Conservation (phyloP, 2,797 vertebrate species). For the Crocidura indochinensis region DNA sequence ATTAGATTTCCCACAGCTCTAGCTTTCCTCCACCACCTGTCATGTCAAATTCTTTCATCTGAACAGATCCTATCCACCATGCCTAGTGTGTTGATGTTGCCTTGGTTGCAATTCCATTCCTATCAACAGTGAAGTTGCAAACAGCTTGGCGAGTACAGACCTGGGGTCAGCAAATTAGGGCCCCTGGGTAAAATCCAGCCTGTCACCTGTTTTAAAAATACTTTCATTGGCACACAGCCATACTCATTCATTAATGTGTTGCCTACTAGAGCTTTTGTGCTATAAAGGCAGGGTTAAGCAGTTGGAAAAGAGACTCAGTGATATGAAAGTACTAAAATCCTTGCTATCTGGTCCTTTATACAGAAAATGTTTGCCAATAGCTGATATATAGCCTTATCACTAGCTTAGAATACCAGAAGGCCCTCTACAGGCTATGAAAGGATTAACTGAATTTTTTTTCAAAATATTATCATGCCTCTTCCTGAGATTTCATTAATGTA, state of each 20-base stretch:
- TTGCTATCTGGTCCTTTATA: slow-evolving; percentile 52
- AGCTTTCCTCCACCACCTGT: slow-evolving; percentile 80
- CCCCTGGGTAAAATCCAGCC: slow-evolving; percentile 42
- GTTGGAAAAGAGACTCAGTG: slow-evolving; percentile 35
- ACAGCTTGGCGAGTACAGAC: slow-evolving; percentile 23
- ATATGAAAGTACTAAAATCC: slow-evolving; percentile 32
- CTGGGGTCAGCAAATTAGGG: slow-evolving; percentile 26
- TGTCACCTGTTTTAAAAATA: slow-evolving; percentile 59
- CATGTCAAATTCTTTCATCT: slow-evolving; percentile 79
- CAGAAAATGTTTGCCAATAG: slow-evolving; percentile 11
- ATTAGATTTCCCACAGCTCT: slow-evolving; percentile 76
- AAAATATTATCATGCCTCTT: slow-evolving; percentile 37
- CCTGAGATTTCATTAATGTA: slow-evolving; percentile 60
- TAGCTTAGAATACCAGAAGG: slow-evolving; percentile 48
- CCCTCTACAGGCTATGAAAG: slow-evolving; percentile 31
- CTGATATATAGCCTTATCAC: slow-evolving; percentile 56
- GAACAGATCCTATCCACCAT: slow-evolving; percentile 46
- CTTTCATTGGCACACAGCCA: slow-evolving; percentile 44
- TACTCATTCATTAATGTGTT: slow-evolving; percentile 24
- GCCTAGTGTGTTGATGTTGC: slow-evolving; percentile 57
- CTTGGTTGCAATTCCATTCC: slow-evolving; percentile 72
- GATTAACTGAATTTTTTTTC: slow-evolving; percentile 46
- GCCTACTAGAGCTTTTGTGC: slow-evolving; percentile 11
- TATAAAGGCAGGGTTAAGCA: slow-evolving; percentile 37
- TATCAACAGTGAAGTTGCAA: slow-evolving; percentile 61